phyloP scores from a whole-genome alignment of 2,888 invertebrate species.

The Esperia sulphurella region DNA sequence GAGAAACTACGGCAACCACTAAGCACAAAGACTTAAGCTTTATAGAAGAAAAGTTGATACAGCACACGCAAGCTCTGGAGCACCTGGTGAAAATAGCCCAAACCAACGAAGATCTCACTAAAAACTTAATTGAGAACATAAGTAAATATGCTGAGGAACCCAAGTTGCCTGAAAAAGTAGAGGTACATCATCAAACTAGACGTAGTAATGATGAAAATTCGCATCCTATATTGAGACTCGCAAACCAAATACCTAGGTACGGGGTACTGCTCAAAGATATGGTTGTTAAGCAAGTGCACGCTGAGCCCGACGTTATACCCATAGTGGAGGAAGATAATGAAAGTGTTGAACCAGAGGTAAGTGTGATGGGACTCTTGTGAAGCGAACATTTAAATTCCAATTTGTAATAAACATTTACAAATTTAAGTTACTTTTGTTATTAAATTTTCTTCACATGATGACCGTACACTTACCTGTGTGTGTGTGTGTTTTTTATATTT shows the following conservation, averaged over 20 bases:
- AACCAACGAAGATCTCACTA: constrained; percentile 33
- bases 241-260: constrained; percentile 44
- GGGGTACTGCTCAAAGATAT: constrained; percentile 43
- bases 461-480: constrained; percentile 11
- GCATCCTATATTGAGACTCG: constrained; percentile 36
- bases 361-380: constrained; percentile 25
- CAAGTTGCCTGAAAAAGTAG: constrained; percentile 42
- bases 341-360: constrained; percentile 19
- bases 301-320: constrained; percentile 28
- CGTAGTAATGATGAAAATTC: constrained; percentile 24
- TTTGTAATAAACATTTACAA: neutral
- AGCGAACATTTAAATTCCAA: constrained; percentile 12
- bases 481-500: neutral
- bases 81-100: constrained; percentile 36
- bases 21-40: constrained; percentile 24
- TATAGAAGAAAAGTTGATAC: constrained; percentile 45
- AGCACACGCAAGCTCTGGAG: constrained; percentile 52
- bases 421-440: neutral
- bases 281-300: constrained; percentile 30
- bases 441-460: constrained; percentile 7
- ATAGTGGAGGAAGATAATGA: constrained; percentile 29
- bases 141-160: constrained; percentile 30
- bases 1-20: constrained; percentile 20
- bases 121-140: constrained; percentile 39
- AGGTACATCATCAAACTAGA: constrained; percentile 25